phyloP scores from a whole-genome alignment of 2,113 vertebrate genomes.

The Urocynchramus pylzowi region DNA sequence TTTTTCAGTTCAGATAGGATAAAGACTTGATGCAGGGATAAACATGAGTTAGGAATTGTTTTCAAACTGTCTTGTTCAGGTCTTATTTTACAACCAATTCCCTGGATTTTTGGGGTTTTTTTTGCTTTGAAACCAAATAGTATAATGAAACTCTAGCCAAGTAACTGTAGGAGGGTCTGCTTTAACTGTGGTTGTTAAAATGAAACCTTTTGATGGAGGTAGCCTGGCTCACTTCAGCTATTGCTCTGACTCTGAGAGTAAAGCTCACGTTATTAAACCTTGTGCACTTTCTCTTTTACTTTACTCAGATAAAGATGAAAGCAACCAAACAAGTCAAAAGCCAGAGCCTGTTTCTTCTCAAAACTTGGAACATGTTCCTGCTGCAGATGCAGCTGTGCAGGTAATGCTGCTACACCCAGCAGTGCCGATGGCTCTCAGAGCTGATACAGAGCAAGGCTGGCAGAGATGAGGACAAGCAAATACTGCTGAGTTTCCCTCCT shows the following conservation, averaged over 20 bases:
- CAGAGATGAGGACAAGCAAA: not conserved
- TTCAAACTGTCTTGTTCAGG: not conserved
- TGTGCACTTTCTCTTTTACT: not conserved
- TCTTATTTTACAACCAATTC: not conserved
- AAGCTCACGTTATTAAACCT: not conserved
- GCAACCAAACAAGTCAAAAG: not conserved
- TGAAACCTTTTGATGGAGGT: not conserved
- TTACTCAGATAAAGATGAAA: constrained; percentile 26
- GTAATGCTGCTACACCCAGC: not conserved
- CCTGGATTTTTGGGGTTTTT: not conserved
- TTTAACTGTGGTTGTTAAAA: not conserved
- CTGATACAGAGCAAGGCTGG: not conserved
- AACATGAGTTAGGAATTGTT: not conserved
- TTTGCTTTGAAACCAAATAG: not conserved
- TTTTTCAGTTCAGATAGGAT: not conserved
- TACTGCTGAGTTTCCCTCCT: not conserved
- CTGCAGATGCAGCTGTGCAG: not conserved
- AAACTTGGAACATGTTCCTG: not conserved
- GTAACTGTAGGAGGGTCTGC: not conserved
- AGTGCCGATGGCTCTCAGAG: not conserved
- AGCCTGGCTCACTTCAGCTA: not conserved
- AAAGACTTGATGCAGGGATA: not conserved
- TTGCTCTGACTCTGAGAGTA: not conserved
- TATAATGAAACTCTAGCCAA: not conserved
- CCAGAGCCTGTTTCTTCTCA: not conserved